phyloP scores from a whole-genome alignment of 1,140 invertebrate genomes.

The Dryas iulia region DNA sequence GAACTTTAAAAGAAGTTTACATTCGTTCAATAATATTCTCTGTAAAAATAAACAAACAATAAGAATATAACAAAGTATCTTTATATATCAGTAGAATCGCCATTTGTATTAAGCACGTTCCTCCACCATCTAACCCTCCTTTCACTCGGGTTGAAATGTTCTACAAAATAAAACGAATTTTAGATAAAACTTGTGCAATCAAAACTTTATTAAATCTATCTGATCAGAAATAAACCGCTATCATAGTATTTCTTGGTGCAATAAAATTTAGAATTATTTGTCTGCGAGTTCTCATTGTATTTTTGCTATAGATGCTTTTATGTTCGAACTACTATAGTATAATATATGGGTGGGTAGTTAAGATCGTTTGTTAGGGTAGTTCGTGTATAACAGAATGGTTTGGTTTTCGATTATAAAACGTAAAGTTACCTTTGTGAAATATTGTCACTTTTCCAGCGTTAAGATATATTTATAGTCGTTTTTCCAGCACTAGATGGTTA shows the following conservation, averaged over 20 bases:
- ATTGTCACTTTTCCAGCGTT: too few relatives aligned
- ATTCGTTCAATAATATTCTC: too few relatives aligned
- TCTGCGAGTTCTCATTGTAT: neutral
- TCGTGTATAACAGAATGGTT: too few relatives aligned
- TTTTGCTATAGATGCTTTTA: neutral
- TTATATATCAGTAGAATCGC: neutral
- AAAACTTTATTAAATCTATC: constrained; percentile 2
- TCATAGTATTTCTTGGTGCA: neutral
- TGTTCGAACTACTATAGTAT: neutral
- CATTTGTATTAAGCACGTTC: neutral
- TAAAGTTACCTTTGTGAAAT: too few relatives aligned
- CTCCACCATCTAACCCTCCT: neutral
- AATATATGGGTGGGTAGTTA: too few relatives aligned
- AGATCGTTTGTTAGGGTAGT: too few relatives aligned
- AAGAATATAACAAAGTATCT: neutral
- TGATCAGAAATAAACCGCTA: neutral
- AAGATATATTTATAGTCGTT: too few relatives aligned
- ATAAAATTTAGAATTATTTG: neutral
- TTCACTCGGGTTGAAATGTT: neutral
- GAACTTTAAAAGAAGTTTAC: too few relatives aligned
- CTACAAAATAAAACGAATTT: neutral
- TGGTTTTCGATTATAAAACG: too few relatives aligned
- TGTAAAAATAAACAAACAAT: neutral
- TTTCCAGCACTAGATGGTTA: too few relatives aligned
- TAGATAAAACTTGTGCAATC: neutral